Evolutionary conservation across 2,113 vertebrate species (phyloP).

Genomic region (Amphiprion ocellaris): DNA sequence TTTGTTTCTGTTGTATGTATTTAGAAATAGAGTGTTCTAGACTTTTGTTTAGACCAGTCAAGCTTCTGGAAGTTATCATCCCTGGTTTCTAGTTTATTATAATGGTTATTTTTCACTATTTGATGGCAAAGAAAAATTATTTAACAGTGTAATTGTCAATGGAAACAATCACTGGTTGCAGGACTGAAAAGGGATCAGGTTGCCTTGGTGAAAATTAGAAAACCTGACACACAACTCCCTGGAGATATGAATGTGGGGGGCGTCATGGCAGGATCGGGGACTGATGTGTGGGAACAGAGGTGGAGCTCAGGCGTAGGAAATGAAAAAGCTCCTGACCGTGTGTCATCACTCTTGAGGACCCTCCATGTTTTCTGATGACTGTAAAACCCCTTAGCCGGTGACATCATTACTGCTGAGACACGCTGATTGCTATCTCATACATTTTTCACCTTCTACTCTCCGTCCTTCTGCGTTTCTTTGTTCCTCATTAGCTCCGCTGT

Average conservation of each 20-base stretch:
- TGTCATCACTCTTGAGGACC: constrained; percentile 53
- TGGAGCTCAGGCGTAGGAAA: constrained; percentile 19
- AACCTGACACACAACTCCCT: constrained; percentile 44
- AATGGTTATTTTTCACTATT: not conserved
- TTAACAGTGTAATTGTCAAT: not conserved
- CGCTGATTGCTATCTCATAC: constrained; percentile 7
- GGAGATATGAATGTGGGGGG: not conserved
- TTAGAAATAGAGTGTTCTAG: not conserved
- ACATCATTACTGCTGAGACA: constrained; percentile 44
- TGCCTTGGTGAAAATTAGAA: constrained; percentile 41
- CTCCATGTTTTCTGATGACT: constrained; percentile 21
- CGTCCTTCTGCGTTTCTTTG: not conserved
- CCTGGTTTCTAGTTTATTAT: not conserved
- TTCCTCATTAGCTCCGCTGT: not conserved
- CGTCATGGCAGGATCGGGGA: not conserved
- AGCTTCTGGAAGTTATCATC: not conserved
- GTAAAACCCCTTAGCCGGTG: constrained; percentile 47
- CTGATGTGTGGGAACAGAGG: constrained; percentile 30
- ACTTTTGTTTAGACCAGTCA: not conserved
- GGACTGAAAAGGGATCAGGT: constrained; percentile 21
- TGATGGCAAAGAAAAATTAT: not conserved
- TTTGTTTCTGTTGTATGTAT: not conserved
- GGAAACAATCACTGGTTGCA: not conserved
- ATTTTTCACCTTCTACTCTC: constrained; percentile 39
- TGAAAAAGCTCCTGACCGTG: constrained; percentile 18